Percentiles rank a stretch among this genome's conserved stretches.
Conservation (phyloP, 2,888 invertebrate species). For the Oscheius onirici region DNA sequence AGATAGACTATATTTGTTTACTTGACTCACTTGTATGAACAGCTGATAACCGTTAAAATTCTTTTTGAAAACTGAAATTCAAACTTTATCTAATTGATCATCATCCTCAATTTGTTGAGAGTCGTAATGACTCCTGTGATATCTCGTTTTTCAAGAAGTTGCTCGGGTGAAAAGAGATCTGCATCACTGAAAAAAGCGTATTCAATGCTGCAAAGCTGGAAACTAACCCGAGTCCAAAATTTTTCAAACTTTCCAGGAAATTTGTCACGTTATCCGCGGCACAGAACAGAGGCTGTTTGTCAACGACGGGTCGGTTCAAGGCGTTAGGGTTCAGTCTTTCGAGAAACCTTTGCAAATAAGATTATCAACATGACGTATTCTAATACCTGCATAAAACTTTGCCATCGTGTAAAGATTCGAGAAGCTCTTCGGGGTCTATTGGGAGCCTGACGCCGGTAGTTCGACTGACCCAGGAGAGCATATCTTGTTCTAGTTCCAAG, state of each 20-base stretch:
- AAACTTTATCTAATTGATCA: background rate
- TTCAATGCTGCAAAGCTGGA: background rate
- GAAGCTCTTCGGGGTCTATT: conserved; percentile 30
- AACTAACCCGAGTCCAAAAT: conserved; percentile 28
- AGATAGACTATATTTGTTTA: too few relatives aligned
- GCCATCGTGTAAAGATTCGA: conserved; percentile 48
- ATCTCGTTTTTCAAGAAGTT: conserved; percentile 37
- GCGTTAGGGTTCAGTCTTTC: conserved; percentile 40
- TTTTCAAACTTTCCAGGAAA: conserved; percentile 42
- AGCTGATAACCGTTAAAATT: background rate
- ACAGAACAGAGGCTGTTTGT: conserved; percentile 53
- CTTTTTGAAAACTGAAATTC: background rate
- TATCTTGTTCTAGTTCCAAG: conserved; percentile 36
- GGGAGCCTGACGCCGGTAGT: conserved; percentile 33
- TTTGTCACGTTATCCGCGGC: conserved; percentile 55
- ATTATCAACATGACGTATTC: background rate
- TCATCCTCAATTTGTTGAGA: conserved; percentile 10
- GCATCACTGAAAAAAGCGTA: conserved; percentile 33
- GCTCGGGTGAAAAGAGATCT: conserved; percentile 36
- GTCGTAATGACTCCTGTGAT: conserved; percentile 26
- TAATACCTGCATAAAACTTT: conserved; percentile 54
- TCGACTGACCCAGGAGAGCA: conserved; percentile 51
- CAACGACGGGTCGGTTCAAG: conserved; percentile 42
- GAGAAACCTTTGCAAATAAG: conserved; percentile 34
- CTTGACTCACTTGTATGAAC: too few relatives aligned